These are phyloP conservation scores for Dromas ardeola DNA, from an alignment of 2,113 vertebrate species.

Conservation along the genomic window DNA sequence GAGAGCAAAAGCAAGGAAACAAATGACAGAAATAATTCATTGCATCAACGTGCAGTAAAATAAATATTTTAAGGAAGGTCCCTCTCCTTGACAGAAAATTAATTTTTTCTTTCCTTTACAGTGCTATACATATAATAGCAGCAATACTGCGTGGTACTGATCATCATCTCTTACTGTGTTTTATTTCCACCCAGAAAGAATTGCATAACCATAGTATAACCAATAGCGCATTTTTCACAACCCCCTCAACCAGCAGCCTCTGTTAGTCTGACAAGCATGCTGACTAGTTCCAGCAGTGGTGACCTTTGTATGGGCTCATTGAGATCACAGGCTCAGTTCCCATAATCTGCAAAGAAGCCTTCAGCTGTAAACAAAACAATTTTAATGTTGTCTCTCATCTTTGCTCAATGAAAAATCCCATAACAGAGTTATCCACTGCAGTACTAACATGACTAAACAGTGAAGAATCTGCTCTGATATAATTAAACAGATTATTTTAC, in stretches of 20 bases:
- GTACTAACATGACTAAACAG: neutral
- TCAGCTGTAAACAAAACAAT: neutral
- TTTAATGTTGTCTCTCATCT: neutral
- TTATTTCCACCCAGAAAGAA: neutral
- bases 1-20: neutral
- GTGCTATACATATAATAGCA: neutral
- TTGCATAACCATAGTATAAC: neutral
- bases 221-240: neutral
- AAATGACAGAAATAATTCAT: neutral
- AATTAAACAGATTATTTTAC: neutral
- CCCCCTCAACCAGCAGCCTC: neutral
- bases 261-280: neutral
- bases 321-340: neutral
- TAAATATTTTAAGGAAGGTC: neutral
- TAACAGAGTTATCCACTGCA: neutral
- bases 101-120: neutral
- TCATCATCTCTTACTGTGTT: neutral
- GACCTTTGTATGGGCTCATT: slow-evolving; percentile 21
- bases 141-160: neutral
- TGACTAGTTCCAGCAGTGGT: neutral
- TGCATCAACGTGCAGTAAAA: neutral
- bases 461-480: neutral
- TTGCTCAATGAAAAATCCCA: neutral
- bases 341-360: neutral
- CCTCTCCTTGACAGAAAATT: neutral